These are phyloP conservation scores for Calameuta idolon DNA, from an alignment of 2,888 invertebrate species.

Conservation along the genomic window DNA sequence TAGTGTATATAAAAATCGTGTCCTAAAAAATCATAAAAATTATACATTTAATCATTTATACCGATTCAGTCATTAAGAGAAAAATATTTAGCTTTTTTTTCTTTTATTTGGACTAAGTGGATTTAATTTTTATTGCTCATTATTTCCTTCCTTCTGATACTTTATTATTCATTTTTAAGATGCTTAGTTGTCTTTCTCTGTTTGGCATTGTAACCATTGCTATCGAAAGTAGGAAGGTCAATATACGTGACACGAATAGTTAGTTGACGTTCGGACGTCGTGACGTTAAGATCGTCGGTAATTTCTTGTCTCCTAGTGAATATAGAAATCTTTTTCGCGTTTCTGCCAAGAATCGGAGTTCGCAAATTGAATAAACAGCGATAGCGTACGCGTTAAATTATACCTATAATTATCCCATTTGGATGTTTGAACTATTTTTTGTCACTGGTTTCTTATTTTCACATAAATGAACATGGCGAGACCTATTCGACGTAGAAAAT, in stretches of 20 bases:
- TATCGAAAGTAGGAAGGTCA: neutral
- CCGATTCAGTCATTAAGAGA: neutral
- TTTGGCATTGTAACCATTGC: neutral
- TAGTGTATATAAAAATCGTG: neutral
- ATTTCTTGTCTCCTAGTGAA: neutral
- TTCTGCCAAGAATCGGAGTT: neutral
- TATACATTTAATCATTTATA: neutral
- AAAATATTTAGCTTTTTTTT: slow-evolving; percentile 3
- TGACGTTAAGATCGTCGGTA: neutral
- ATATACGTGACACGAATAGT: neutral
- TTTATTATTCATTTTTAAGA: slow-evolving; percentile 2
- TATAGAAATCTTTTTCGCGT: neutral
- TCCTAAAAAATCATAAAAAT: neutral
- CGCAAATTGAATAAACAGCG: neutral
- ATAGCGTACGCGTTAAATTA: neutral
- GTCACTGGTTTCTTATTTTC: neutral
- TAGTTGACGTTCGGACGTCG: neutral
- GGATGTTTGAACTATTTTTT: neutral
- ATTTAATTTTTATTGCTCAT: slow-evolving; percentile 1
- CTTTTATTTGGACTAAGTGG: neutral
- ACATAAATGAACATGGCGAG: neutral
- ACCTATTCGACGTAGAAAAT: neutral
- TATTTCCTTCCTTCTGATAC: neutral
- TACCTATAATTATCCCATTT: neutral
- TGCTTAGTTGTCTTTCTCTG: neutral